These are phyloP conservation scores for Trochalopteron elliotii DNA, from an alignment of 2,113 vertebrate genomes.

Conservation along the genomic window DNA sequence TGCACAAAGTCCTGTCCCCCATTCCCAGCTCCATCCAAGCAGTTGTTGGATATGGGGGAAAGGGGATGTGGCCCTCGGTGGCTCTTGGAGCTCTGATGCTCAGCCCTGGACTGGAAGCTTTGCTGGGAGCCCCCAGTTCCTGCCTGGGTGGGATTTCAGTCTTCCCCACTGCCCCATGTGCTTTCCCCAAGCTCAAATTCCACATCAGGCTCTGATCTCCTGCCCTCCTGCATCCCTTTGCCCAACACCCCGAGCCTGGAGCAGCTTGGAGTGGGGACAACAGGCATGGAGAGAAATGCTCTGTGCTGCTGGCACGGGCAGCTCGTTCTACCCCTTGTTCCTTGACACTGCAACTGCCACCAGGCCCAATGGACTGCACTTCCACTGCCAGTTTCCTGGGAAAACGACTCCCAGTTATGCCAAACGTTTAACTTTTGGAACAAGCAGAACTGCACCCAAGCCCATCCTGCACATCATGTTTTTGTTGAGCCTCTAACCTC, in stretches of 20 bases:
- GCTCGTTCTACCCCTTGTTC: background rate
- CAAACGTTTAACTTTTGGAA: background rate
- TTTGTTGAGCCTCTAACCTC: background rate
- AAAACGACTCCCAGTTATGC: background rate
- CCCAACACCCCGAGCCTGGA: background rate
- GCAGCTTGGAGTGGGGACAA: background rate
- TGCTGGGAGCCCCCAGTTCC: background rate
- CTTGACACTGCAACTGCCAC: background rate
- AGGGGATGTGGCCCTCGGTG: background rate
- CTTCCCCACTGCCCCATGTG: fast-evolving
- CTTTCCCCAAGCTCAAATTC: background rate
- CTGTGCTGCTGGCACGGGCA: background rate
- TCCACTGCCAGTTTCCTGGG: background rate
- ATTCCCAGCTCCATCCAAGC: background rate
- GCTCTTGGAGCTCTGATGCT: background rate
- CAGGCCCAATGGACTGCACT: background rate
- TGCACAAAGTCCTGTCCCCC: background rate
- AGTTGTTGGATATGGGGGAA: background rate
- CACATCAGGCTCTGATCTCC: background rate
- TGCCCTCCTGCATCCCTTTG: background rate
- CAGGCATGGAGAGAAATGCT: background rate
- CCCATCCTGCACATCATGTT: background rate
- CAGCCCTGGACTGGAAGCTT: background rate
- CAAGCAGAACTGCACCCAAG: background rate
- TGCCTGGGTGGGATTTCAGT: background rate